Evolutionary conservation across 2,888 invertebrate species (phyloP).

Genomic region (Cheilosia vulpina): DNA sequence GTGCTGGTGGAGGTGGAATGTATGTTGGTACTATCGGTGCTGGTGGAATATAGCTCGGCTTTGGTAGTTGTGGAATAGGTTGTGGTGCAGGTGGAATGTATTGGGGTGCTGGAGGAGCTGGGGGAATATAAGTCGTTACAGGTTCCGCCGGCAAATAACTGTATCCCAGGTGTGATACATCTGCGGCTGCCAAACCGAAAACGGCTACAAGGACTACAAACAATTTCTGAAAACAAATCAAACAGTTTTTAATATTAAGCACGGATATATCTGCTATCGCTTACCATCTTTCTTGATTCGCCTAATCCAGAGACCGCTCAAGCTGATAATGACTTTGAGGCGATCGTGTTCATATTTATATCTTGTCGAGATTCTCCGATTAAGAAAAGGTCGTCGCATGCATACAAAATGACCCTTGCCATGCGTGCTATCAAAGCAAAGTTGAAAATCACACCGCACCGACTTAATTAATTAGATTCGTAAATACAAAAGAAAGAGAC

Average conservation of each 20-base stretch:
- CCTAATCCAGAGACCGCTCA: slow-evolving; percentile 55
- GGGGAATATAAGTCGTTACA: slow-evolving; percentile 17
- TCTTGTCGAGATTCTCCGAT: slow-evolving; percentile 36
- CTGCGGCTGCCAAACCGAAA: slow-evolving; percentile 52
- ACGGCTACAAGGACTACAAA: slow-evolving; percentile 57
- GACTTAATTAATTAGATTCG: slow-evolving; percentile 53
- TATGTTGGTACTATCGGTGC: slow-evolving; percentile 36
- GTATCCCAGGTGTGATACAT: slow-evolving; percentile 61
- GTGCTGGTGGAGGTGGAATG: slow-evolving; percentile 40
- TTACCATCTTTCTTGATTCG: slow-evolving; percentile 52
- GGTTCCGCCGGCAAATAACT: slow-evolving; percentile 53
- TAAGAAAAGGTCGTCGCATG: slow-evolving; percentile 40
- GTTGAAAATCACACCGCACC: slow-evolving; percentile 24
- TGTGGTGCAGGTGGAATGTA: slow-evolving; percentile 39
- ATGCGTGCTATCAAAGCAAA: not conserved
- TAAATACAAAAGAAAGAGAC: slow-evolving; percentile 31
- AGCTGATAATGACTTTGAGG: slow-evolving; percentile 56
- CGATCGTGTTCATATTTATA: slow-evolving; percentile 68
- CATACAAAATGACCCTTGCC: slow-evolving; percentile 64
- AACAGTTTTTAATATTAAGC: not conserved
- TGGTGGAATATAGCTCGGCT: slow-evolving; percentile 25
- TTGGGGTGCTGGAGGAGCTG: slow-evolving; percentile 19
- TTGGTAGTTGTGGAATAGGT: slow-evolving; percentile 32
- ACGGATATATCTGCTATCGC: not conserved
- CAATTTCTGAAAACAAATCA: slow-evolving; percentile 41